Evolutionary conservation across 1,140 invertebrate species (phyloP), one percentile per base, ranked within the genome.

Genomic region (Araneus ventricosus): DNA sequence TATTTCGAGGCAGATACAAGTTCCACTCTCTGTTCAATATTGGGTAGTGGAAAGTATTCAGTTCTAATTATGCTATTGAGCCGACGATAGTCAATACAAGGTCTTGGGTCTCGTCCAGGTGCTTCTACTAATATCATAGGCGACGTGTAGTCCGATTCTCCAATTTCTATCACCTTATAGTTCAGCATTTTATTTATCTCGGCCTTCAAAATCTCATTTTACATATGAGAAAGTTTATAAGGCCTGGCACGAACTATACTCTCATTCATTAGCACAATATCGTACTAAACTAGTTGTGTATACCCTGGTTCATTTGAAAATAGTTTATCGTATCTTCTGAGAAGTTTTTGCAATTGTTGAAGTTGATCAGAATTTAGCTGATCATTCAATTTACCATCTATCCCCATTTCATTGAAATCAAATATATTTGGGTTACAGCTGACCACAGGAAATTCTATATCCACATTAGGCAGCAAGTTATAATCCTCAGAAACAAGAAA

Each of bases 141-240:
- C 1, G 59, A 5, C 4, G 59, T 61, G 24, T 22, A 61, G 20
- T 61, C 20, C 17, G 20, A 61, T 61, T 30, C 37, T 45, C 39
- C 82, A 8, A 20, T 41, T 85, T 85, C 82, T n/a, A 85, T 85
- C 17, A 85, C 37, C 24, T 34, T 45, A 5, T 39, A 8, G 30
- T 61, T 41, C 5, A 87, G 85, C 85, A 61, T 61, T 20, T 52
- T 87, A 22, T 87, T 22, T 59, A 87, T 37, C 34, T 87, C 52
- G 4, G 57, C 27, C 63, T 87, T 87, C 34, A 87, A 63, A 24
- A 63, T 87, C 22, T n/a, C 57, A 61, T 59, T 61, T 37, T 52
- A 2, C 59, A 57, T 59, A 27, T 17, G 57, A 10, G 85, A 63
- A n/a, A n/a, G 39, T 22, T 52, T 17, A 61, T 87, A 87, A 5